Percentiles rank a stretch among this genome's conserved stretches.
Conservation (phyloP, 2,888 invertebrate species). For the Phyllotreta cruciferae region DNA sequence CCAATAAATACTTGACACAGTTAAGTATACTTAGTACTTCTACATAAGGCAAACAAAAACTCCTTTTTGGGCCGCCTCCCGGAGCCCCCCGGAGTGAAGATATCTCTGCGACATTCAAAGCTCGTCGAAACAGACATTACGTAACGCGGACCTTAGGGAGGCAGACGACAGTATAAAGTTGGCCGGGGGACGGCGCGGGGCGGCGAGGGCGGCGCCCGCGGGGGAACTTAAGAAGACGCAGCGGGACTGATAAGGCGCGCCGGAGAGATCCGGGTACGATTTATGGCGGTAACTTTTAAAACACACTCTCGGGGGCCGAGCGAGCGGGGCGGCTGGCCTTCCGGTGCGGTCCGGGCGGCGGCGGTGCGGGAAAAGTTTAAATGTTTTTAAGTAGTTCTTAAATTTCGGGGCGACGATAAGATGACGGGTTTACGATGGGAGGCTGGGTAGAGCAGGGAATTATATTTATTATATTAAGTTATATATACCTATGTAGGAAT, state of each 20-base stretch:
- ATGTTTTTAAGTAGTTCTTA: slow-evolving; percentile 50
- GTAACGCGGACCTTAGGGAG: slow-evolving; percentile 31
- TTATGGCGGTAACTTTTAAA: slow-evolving; percentile 63
- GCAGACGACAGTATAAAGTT: slow-evolving; percentile 34
- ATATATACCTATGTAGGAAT: slow-evolving; percentile 33
- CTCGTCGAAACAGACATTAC: slow-evolving; percentile 29
- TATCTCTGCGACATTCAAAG: slow-evolving; percentile 18
- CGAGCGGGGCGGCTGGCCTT: slow-evolving; percentile 59
- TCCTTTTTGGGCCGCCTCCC: too few species aligned
- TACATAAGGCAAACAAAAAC: too few species aligned
- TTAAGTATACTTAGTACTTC: too few species aligned
- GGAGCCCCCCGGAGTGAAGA: slow-evolving; percentile 3
- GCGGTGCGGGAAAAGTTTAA: slow-evolving; percentile 39
- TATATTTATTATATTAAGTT: too few species aligned
- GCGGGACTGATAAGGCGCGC: slow-evolving; percentile 60
- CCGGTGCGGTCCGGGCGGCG: slow-evolving; percentile 53
- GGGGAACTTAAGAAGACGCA: slow-evolving; percentile 56
- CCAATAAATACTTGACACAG: too few species aligned
- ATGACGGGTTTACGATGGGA: slow-evolving; percentile 44
- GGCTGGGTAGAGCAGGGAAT: slow-evolving; percentile 27
- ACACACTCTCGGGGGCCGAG: slow-evolving; percentile 57
- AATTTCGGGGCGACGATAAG: slow-evolving; percentile 47
- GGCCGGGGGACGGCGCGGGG: slow-evolving; percentile 27
- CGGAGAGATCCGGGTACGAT: slow-evolving; percentile 61
- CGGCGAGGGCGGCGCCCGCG: slow-evolving; percentile 36